These are phyloP conservation scores for Astropecten irregularis DNA, from an alignment of 53 echinoderm and acorn worm genomes.

Conservation along the genomic window DNA sequence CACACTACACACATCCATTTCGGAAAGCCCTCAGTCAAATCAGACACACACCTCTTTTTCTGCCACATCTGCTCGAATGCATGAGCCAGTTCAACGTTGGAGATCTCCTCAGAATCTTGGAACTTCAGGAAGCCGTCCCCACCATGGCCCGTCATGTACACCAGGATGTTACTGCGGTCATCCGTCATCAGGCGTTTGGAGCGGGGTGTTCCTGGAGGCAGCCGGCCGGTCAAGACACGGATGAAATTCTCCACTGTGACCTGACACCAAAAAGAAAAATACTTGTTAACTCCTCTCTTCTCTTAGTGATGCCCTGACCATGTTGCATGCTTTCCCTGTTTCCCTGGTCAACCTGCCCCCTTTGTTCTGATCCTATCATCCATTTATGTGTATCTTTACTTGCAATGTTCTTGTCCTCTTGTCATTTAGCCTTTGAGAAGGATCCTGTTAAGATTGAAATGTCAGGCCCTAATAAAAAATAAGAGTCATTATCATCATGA, in stretches of 20 bases:
- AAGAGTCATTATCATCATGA: no score
- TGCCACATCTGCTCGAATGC: slow-evolving; percentile 99
- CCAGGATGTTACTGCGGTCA: slow-evolving; percentile 92
- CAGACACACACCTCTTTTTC: slow-evolving; percentile 82
- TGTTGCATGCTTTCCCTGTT: no score
- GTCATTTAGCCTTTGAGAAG: no score
- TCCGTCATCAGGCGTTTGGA: slow-evolving; percentile 94
- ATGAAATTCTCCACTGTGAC: slow-evolving; percentile 97
- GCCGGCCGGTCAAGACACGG: slow-evolving; percentile 87
- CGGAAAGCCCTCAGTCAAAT: no score
- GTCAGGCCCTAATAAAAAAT: not conserved
- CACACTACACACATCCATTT: no score
- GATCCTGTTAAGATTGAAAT: no score
- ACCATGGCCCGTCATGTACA: slow-evolving; percentile 98
- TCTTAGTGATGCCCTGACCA: no score
- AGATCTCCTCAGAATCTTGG: slow-evolving; percentile 95
- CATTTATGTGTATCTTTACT: no score
- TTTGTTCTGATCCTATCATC: no score
- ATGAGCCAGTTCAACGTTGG: slow-evolving; percentile 89
- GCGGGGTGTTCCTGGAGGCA: slow-evolving; percentile 85
- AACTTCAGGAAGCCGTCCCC: slow-evolving; percentile 94
- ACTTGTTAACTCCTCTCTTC: not conserved
- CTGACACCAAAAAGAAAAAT: slow-evolving; percentile 2
- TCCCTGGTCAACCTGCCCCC: no score
- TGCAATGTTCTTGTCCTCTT: no score